Evolutionary conservation across 2,888 invertebrate species (phyloP), one percentile per base, ranked within the genome.

Genomic region (Charanyca ferruginea): DNA sequence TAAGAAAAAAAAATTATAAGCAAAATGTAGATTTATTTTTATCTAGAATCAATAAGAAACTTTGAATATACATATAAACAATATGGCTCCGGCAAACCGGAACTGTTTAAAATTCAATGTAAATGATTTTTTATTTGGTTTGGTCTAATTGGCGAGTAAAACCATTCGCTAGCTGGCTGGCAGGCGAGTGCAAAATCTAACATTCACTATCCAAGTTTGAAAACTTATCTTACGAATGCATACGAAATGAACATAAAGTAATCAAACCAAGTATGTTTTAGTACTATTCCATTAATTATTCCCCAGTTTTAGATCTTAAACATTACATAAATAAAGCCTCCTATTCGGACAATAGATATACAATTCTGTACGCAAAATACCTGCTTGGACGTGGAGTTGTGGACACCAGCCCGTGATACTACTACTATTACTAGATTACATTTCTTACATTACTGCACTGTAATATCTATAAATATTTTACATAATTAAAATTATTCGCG

Each of bases 81-180:
- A 32, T 18, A 18, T 48, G 16, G 25, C 9, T 44, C 16, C 28
- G 47, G 42, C 25, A 23, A 52, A 66, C 59, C 78, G 65, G 65
- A 73, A 65, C 60, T 53, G 35, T 35, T 77, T 65, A 52, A 77
- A 60, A 78, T 75, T 78, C 65, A 78, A 63, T 67, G 54, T 63
- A 38, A 66, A 44, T 65, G 66, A 66, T 78, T 53, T 71, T 57
- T 38, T 32, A 62, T 74, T 55, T 55, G 20, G 18, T 66, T 49
- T 55, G 54, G 45, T 65, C 11, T 75, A 67, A 78, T 67, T 67
- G 65, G n/a, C n/a, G n/a, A n/a, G n/a, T n/a, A n/a, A n/a, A n/a
- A n/a, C n/a, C n/a, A n/a, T n/a, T n/a, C n/a, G n/a, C n/a, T n/a
- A n/a, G n/a, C n/a, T n/a, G n/a, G n/a, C n/a, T n/a, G n/a, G 18